phyloP scores from a whole-genome alignment of 2,888 invertebrate genomes.

The Watsonalla binaria region DNA sequence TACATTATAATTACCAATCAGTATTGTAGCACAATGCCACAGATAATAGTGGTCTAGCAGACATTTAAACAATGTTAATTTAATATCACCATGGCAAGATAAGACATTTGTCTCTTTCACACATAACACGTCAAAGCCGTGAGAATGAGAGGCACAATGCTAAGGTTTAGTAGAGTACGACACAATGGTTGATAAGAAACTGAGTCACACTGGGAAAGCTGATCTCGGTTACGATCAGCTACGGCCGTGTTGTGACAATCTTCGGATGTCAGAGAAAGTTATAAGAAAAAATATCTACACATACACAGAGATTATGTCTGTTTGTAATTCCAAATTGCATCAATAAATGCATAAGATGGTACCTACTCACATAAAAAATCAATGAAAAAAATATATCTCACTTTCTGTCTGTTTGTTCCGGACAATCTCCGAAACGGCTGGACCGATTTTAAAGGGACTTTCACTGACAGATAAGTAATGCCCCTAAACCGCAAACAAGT shows the following conservation, averaged over 20 bases:
- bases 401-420: no score
- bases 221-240: conserved; percentile 1
- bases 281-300: background rate
- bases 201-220: conserved; percentile 34
- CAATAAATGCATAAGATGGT: no score
- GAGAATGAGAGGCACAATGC: background rate
- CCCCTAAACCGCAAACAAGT: no score
- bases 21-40: background rate
- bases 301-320: no score
- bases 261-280: conserved; percentile 7
- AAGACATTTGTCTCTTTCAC: background rate
- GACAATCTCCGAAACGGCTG: no score
- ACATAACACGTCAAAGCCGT: background rate
- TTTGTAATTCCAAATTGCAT: no score
- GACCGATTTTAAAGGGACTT: no score
- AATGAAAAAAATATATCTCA: no score
- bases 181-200: conserved; percentile 32
- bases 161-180: conserved; percentile 2
- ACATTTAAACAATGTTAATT: no score
- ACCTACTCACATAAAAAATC: no score
- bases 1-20: background rate
- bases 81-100: background rate
- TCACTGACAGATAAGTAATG: no score
- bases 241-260: conserved; percentile 5
- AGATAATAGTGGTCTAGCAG: background rate